Percentiles rank a stretch among this genome's conserved stretches.
phyloP scores from a whole-genome alignment of 2,888 invertebrate genomes.

The Keiferia lycopersicella region DNA sequence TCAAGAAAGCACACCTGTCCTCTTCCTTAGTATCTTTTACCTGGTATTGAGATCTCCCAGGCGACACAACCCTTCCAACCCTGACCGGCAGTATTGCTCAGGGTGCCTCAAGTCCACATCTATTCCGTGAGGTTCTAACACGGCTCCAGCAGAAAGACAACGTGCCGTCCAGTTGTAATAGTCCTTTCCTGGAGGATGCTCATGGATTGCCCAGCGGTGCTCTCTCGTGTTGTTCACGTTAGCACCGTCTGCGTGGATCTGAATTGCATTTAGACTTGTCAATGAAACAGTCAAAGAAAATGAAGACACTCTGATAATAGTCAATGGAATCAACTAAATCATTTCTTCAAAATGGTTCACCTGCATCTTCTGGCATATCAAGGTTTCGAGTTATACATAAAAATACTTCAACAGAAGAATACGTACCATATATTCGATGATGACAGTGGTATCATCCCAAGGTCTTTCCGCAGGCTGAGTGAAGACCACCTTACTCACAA shows the following conservation, averaged over 20 bases:
- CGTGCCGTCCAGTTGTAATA: conserved; percentile 95
- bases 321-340: too few species aligned
- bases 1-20: too few species aligned
- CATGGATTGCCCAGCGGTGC: conserved; percentile 93
- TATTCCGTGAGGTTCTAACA: conserved; percentile 89
- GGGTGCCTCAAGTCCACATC: conserved; percentile 82
- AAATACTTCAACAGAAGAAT: background rate
- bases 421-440: conserved; percentile 85
- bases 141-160: conserved; percentile 88
- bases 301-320: too few species aligned
- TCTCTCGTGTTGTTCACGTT: conserved; percentile 86
- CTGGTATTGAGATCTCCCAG: conserved; percentile 89
- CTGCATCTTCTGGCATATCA: too few species aligned
- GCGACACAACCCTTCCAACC: conserved; percentile 83
- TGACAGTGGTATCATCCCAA: conserved; percentile 91
- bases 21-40: conserved; percentile 37
- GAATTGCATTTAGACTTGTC: too few species aligned
- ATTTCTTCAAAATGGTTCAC: too few species aligned
- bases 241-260: conserved; percentile 94
- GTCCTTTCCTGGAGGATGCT: conserved; percentile 89
- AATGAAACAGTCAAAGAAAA: too few species aligned
- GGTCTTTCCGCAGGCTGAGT: conserved; percentile 90
- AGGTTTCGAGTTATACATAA: too few species aligned
- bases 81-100: conserved; percentile 80
- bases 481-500: conserved; percentile 92